These are phyloP conservation scores for Mallateleia sp. DNA, from an alignment of 2,888 invertebrate genomes.

Conservation along the genomic window DNA sequence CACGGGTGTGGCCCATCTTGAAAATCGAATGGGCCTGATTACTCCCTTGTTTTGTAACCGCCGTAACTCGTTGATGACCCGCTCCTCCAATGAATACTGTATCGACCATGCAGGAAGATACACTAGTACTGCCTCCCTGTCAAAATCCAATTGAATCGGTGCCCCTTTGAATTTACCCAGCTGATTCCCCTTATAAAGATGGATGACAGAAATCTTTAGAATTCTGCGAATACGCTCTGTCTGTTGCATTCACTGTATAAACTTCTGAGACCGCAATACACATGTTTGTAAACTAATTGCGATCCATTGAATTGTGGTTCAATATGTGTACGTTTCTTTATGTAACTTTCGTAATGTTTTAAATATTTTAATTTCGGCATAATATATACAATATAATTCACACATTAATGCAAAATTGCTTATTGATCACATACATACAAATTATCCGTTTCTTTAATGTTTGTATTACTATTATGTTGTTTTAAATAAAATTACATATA, in stretches of 20 bases:
- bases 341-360: too few species aligned
- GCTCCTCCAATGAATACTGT: slow-evolving; percentile 16
- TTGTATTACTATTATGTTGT: too few species aligned
- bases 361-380: too few species aligned
- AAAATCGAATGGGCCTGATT: too few species aligned
- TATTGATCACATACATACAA: too few species aligned
- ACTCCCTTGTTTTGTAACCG: too few species aligned
- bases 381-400: too few species aligned
- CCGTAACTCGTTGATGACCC: slow-evolving; percentile 13
- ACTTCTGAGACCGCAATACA: slow-evolving; percentile 18
- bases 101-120: slow-evolving; percentile 11
- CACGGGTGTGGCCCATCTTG: too few species aligned
- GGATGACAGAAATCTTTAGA: neutral
- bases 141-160: slow-evolving; percentile 15
- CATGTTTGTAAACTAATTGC: neutral
- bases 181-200: neutral
- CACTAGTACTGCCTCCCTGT: slow-evolving; percentile 13
- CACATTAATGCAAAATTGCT: too few species aligned
- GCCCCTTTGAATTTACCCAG: slow-evolving; percentile 31
- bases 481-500: too few species aligned
- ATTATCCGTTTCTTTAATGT: too few species aligned
- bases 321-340: too few species aligned
- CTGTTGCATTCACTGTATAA: neutral
- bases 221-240: neutral
- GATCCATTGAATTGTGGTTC: neutral